These are phyloP conservation scores for Carabus problematicus DNA, from an alignment of 2,888 invertebrate species.

Conservation along the genomic window DNA sequence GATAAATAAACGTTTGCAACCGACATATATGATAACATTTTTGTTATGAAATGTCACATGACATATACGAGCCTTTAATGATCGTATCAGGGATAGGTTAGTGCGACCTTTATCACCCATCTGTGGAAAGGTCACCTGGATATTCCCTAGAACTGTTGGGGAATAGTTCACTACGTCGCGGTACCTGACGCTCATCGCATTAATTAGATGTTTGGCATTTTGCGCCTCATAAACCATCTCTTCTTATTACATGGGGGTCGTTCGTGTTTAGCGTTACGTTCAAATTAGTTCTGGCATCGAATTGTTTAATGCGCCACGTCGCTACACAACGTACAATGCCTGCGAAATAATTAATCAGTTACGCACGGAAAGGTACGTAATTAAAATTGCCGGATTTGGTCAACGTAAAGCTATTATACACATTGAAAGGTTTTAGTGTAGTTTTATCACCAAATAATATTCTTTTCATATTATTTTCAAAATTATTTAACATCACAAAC, in stretches of 20 bases:
- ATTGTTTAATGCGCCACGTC: too few species aligned
- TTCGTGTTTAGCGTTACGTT: conserved; percentile 16
- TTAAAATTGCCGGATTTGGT: too few species aligned
- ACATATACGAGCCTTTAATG: conserved; percentile 13
- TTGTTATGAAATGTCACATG: conserved; percentile 3
- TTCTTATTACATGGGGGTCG: conserved; percentile 23
- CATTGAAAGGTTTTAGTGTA: too few species aligned
- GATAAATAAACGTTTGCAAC: too few species aligned
- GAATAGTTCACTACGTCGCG: conserved; percentile 26
- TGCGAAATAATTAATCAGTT: too few species aligned
- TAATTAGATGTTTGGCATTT: conserved; percentile 35
- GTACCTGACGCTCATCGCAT: conserved; percentile 6
- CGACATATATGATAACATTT: too few species aligned
- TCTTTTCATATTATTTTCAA: too few species aligned
- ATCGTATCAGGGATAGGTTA: conserved; percentile 16
- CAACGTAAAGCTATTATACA: too few species aligned
- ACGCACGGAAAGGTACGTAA: too few species aligned
- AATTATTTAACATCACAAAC: too few species aligned
- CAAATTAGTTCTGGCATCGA: conserved; percentile 26
- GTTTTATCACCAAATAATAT: too few species aligned
- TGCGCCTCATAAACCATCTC: conserved; percentile 34
- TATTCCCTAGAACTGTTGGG: conserved; percentile 13
- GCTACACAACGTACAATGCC: too few species aligned
- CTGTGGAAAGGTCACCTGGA: conserved; percentile 21
- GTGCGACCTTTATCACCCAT: conserved; percentile 17